Evolutionary conservation across 2,797 vertebrate genomes (phyloP), one percentile per base, ranked within the genome.

Genomic region (Lophius americanus): DNA sequence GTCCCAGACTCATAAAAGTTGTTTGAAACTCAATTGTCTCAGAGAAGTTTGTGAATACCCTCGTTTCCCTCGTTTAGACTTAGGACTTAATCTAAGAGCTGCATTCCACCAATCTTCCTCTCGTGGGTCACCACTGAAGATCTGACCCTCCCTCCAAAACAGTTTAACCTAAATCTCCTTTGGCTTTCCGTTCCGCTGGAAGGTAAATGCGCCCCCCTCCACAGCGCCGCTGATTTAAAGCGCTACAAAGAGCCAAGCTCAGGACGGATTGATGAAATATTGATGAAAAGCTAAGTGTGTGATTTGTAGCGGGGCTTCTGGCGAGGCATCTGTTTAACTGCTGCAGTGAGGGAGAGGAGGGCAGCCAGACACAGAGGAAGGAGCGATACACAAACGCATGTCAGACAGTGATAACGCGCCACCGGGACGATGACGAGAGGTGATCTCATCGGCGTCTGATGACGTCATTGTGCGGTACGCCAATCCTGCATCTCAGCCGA

Each of bases 201-300:
- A 67, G 13, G 62, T 23, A 85, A 84, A 69, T 10, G 78, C 7
- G 23, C 2, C 39, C 43, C 51, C 52, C 13, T 9, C 62, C 37
- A 4, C 68, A 75, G 68, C 47, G 39, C 44, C 56, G 71, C 84
- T 86, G 88, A 91, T 88, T 87, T 86, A 89, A 75, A 76, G 81
- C 78, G 70, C 70, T 44, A 65, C 63, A 74, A 72, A 74, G 77
- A 84, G 80, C 70, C 43, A 49, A 73, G 81, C 72, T 76, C 12
- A 60, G 81, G 81, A 81, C 85, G 76, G 85, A 86, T 79, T 90
- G 88, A 93, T 94, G 84, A 93, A 93, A 92, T 92, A 92, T 92
- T 92, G 90, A 93, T 93, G 88, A 92, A 92, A 92, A 92, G 87
- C 86, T 88, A 91, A 90, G 90, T 92, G 87, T 90, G 84, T 91